Evolutionary conservation across 2,797 vertebrate species (phyloP).

Genomic region (Arctocebus calabarensis): DNA sequence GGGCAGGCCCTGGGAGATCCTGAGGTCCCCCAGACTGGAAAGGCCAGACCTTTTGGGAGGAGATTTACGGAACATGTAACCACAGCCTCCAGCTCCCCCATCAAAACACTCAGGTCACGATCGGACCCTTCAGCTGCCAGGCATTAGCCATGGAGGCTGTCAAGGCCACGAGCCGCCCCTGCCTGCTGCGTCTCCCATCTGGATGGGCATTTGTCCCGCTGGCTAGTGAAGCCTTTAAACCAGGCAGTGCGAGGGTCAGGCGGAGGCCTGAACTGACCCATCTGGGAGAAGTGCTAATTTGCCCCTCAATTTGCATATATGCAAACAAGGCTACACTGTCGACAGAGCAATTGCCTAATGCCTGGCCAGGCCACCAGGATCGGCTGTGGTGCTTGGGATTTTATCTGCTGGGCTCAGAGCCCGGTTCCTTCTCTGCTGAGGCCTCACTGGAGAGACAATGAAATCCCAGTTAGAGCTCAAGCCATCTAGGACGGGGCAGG

Average conservation of each 20-base stretch:
- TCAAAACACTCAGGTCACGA: background rate
- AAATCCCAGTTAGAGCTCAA: background rate
- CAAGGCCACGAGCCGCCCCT: background rate
- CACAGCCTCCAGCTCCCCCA: background rate
- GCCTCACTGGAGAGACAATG: background rate
- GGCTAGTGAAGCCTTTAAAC: background rate
- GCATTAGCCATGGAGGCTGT: background rate
- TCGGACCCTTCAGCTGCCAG: background rate
- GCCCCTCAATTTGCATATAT: constrained; percentile 81
- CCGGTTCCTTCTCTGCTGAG: background rate
- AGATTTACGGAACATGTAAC: too few relatives aligned
- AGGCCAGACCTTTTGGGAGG: background rate
- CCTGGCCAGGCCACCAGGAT: background rate
- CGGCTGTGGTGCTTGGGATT: background rate
- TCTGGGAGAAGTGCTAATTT: constrained; percentile 9
- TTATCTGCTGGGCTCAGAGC: background rate
- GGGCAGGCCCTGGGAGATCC: background rate
- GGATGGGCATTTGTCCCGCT: constrained; percentile 29
- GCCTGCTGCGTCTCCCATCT: constrained; percentile 68
- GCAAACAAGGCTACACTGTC: constrained; percentile 74
- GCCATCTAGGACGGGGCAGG: background rate
- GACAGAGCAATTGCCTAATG: constrained; percentile 23
- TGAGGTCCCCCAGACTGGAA: background rate
- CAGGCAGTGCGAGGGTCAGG: background rate
- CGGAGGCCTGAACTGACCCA: constrained; percentile 51